Evolutionary conservation across 2,888 invertebrate species (phyloP).

Genomic region (Drosophila mimetica): DNA sequence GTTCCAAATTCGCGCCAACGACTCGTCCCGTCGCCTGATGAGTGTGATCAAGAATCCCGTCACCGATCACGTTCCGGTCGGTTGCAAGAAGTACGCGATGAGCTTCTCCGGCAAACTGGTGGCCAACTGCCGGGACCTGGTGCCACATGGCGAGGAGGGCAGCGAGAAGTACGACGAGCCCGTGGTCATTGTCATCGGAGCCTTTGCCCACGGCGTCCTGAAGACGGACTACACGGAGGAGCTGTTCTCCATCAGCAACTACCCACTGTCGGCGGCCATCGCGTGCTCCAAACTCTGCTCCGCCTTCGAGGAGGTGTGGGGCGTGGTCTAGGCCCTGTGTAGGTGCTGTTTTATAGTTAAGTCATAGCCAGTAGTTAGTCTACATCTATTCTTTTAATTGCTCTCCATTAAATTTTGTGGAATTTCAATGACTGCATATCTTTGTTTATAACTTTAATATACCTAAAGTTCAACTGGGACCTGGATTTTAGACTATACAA

Average conservation of each 20-base stretch:
- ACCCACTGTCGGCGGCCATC: conserved; percentile 97
- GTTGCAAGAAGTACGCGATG: conserved; percentile 94
- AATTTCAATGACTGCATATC: background rate
- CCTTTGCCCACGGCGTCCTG: conserved; percentile 98
- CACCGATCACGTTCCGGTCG: conserved; percentile 96
- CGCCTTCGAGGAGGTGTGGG: conserved; percentile 98
- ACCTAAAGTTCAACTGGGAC: no score
- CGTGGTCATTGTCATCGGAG: conserved; percentile 95
- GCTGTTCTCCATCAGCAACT: conserved; percentile 96
- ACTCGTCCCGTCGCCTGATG: conserved; percentile 94
- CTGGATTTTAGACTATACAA: no score
- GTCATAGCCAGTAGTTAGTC: conserved; percentile 15
- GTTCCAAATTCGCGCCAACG: conserved; percentile 95
- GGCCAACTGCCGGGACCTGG: conserved; percentile 89
- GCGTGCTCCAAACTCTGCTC: conserved; percentile 97
- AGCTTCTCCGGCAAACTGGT: conserved; percentile 93
- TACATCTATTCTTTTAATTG: background rate
- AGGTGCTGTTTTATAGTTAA: background rate
- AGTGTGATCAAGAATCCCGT: conserved; percentile 99
- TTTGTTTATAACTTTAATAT: background rate
- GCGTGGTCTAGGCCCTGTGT: conserved; percentile 85
- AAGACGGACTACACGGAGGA: conserved; percentile 95
- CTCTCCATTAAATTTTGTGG: background rate
- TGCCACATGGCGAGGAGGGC: conserved; percentile 85
- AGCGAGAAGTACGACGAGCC: conserved; percentile 90